These are phyloP conservation scores for Calliphora vicina DNA, from an alignment of 1,140 invertebrate species.

Conservation along the genomic window DNA sequence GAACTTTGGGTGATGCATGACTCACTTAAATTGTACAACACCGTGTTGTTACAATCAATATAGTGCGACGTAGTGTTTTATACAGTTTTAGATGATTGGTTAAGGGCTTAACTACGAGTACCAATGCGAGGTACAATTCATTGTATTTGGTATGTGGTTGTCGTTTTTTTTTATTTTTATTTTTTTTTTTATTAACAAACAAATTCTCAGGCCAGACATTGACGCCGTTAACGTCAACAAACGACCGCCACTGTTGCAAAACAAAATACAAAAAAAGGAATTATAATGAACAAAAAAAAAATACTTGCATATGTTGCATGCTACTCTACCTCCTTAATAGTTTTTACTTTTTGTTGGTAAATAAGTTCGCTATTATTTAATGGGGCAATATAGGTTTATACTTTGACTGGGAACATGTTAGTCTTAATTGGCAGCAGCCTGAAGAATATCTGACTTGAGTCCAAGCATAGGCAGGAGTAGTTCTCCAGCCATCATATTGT, in stretches of 20 bases:
- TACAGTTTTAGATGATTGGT: neutral
- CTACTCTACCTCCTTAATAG: neutral
- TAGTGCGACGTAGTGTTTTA: neutral
- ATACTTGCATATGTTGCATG: neutral
- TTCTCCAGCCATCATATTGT: too few relatives aligned
- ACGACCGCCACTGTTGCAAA: constrained; percentile 29
- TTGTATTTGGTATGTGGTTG: neutral
- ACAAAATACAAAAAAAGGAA: neutral
- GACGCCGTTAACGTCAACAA: constrained; percentile 30
- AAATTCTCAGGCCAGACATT: constrained; percentile 18
- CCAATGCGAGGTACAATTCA: neutral
- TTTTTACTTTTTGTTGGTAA: too few relatives aligned
- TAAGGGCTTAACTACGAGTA: neutral
- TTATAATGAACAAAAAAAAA: neutral
- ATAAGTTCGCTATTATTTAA: too few relatives aligned
- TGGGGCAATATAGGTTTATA: too few relatives aligned
- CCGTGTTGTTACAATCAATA: neutral
- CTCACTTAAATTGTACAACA: constrained; percentile 8
- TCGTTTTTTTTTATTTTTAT: neutral
- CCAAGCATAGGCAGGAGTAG: too few relatives aligned
- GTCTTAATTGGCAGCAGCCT: too few relatives aligned
- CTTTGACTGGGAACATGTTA: too few relatives aligned
- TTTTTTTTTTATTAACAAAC: neutral
- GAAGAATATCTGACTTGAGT: too few relatives aligned
- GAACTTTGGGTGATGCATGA: constrained; percentile 12